Base-by-base conservation (phyloP, 1,140 invertebrate species). In the Brachionus plicatilis region DNA sequence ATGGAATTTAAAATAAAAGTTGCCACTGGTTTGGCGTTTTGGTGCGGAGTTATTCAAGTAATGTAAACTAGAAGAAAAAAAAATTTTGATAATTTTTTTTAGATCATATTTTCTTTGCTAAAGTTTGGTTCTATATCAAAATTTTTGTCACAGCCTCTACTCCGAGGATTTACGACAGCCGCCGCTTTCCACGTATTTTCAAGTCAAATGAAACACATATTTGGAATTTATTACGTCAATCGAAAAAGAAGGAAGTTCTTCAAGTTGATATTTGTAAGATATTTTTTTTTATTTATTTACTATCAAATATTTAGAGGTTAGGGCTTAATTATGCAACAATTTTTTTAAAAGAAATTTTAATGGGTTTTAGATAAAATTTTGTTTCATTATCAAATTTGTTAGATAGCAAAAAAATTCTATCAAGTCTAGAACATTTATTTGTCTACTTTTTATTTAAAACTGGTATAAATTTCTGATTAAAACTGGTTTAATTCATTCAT, bases 131-230 rank as follows among this genome's bases (percentile, higher is more conserved):
- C 89, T 72, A 85, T 91, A 5, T 89, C 90, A 7, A 88, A 90
- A 4, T 90, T 91, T 85, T 85, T 91, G 37, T 90, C 90, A 6
- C 90, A 91, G 83, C 88, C 90, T 9, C 86, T 91, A 37, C 87
- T 91, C 9, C 89, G 90, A 80, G 90, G 90, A 5, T 91, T 91
- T 85, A 90, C 90, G 27, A 90, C 90, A 6, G 91, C 90, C 9
- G 89, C 90, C 50, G 90, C 91, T 2, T 88, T 90, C 85, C 91
- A 91, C 85, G 91, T 91, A 1, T 89, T 91, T 78, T 88, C 89
- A 14, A 89, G 88, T 85, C 91, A 91, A 86, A 87, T 91, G n/a
- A 88, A 87, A 79, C 87, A 88, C 83, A 85, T 91, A 3, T 89
- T 91, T 86, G 91, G 89, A 2, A 47, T 83, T 0, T 83, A 68